Conservation (phyloP, 2,888 invertebrate species). For the Ennomos fuscantarius region DNA sequence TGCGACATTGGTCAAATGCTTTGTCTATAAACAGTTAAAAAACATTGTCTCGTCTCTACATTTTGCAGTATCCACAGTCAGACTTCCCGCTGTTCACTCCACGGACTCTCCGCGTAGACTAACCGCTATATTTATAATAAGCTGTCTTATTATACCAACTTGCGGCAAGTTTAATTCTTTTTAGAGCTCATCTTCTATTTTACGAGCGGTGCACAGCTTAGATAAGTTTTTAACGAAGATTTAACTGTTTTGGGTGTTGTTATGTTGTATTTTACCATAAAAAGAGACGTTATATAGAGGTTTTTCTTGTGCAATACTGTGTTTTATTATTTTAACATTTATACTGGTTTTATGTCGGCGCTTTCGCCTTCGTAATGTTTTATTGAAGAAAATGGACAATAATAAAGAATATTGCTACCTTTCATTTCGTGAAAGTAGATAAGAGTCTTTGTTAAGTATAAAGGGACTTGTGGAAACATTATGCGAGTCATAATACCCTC, state of each 20-base stretch:
- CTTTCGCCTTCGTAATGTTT: conserved; percentile 12
- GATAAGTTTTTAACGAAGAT: conserved; percentile 35
- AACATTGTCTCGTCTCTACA: conserved; percentile 8
- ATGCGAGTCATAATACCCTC: conserved; percentile 24
- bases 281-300: conserved; percentile 18
- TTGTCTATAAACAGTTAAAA: no score
- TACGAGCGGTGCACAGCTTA: conserved; percentile 38
- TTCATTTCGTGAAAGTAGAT: conserved; percentile 50
- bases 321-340: conserved; percentile 23
- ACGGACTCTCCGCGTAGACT: conserved; percentile 39
- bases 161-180: conserved; percentile 46
- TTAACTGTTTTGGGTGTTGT: conserved; percentile 22
- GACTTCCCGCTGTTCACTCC: conserved; percentile 34
- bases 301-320: conserved; percentile 14
- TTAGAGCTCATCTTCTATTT: conserved; percentile 36
- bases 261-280: conserved; percentile 20
- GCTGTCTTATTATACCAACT: conserved; percentile 58
- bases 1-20: no score
- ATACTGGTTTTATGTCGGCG: conserved; percentile 18
- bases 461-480: conserved; percentile 22
- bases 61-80: conserved; percentile 31
- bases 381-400: conserved; percentile 17
- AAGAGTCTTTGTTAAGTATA: conserved; percentile 45
- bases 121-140: conserved; percentile 65
- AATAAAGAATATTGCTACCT: conserved; percentile 35